A percentile compares a stretch with the other conserved stretches of the same genome.
Conservation (phyloP, 2,888 invertebrate species). For the Melanostoma scalare region DNA sequence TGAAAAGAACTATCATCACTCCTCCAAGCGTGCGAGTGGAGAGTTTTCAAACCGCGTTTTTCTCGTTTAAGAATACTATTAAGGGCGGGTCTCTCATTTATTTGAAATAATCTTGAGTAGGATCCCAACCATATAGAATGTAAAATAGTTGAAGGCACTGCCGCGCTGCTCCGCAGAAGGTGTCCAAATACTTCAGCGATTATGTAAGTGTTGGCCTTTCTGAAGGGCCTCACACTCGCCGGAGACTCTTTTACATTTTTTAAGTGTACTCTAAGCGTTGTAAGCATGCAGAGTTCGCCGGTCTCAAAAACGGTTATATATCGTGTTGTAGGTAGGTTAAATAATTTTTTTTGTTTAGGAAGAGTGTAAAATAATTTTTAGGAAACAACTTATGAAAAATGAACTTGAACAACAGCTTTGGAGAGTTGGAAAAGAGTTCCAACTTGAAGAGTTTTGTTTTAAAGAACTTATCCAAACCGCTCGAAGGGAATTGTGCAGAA, state of each 20-base stretch:
- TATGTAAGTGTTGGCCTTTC: conserved; percentile 8
- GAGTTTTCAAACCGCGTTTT: conserved; percentile 68
- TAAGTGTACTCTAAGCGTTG: conserved; percentile 70
- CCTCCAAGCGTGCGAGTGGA: conserved; percentile 47
- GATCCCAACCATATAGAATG: conserved; percentile 67
- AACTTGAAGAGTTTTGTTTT: conserved; percentile 36
- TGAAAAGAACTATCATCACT: conserved; percentile 59
- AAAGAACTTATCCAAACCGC: conserved; percentile 41
- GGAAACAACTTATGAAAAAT: conserved; percentile 38
- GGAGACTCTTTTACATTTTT: conserved; percentile 67
- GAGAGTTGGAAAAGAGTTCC: conserved; percentile 2
- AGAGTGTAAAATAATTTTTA: conserved; percentile 60
- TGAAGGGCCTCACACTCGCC: conserved; percentile 33
- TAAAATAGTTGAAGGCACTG: conserved; percentile 62
- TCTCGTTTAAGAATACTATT: conserved; percentile 73
- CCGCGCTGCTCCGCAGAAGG: background rate
- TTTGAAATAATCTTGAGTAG: conserved; percentile 57
- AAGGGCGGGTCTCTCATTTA: conserved; percentile 62
- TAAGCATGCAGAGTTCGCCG: conserved; percentile 70
- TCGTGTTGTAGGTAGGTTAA: conserved; percentile 61
- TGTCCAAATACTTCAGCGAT: conserved; percentile 15
- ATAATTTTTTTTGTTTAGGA: conserved; percentile 55
- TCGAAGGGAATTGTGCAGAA: conserved; percentile 62
- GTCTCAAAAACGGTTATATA: conserved; percentile 64
- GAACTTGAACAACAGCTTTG: conserved; percentile 37